Conservation (phyloP, 2,797 vertebrate species). For the Gobionotothen gibberifrons region DNA sequence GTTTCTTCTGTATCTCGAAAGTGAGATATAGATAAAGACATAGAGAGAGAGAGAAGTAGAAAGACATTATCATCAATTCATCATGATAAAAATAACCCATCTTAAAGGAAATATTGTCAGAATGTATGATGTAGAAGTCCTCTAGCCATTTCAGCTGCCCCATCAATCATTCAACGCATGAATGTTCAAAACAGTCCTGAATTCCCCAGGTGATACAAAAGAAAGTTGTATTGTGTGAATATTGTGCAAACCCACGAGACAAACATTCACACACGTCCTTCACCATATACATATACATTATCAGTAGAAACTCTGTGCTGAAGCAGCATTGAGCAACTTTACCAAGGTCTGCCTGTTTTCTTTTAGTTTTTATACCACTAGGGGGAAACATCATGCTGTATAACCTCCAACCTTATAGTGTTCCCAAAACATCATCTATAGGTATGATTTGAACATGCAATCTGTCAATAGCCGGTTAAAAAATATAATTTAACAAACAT, state of each 20-base stretch:
- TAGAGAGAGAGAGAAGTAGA: not conserved
- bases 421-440: slow-evolving; percentile 43
- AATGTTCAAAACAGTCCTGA: not conserved
- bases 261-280: slow-evolving; percentile 7
- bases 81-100: slow-evolving; percentile 19
- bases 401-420: slow-evolving; percentile 47
- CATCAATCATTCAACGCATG: slow-evolving; percentile 14
- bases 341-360: slow-evolving; percentile 16
- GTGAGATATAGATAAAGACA: slow-evolving; percentile 18
- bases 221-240: slow-evolving; percentile 6
- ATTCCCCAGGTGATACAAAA: not conserved
- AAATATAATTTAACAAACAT: slow-evolving; percentile 46
- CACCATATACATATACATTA: no score
- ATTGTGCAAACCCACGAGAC: not conserved
- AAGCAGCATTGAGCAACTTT: slow-evolving; percentile 23
- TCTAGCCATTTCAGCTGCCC: slow-evolving; percentile 1
- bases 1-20: slow-evolving; percentile 22
- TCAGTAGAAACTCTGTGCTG: slow-evolving; percentile 5
- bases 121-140: slow-evolving; percentile 25
- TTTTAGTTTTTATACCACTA: slow-evolving; percentile 72
- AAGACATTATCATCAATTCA: slow-evolving; percentile 17
- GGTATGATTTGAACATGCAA: slow-evolving; percentile 33
- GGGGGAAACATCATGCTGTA: slow-evolving; percentile 80
- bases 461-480: slow-evolving; percentile 20
- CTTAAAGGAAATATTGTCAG: slow-evolving; percentile 31